Percentiles rank a stretch among this genome's conserved stretches.
Conservation (phyloP, 2,888 invertebrate species). For the Panzeria rudis region DNA sequence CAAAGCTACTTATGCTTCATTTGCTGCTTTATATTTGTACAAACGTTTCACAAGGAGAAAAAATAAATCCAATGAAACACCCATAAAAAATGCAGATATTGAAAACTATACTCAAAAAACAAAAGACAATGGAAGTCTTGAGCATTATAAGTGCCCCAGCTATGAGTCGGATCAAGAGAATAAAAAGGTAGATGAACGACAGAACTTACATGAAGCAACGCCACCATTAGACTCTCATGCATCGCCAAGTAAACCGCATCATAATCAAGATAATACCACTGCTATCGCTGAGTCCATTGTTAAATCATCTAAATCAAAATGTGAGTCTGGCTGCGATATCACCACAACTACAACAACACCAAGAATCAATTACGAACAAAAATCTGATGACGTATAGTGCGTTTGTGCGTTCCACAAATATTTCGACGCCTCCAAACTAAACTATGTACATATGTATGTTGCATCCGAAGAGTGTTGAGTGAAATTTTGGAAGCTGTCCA, state of each 20-base stretch:
- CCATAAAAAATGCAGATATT: neutral
- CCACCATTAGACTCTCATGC: neutral
- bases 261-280: neutral
- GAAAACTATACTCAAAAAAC: constrained; percentile 31
- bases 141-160: constrained; percentile 71
- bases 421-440: neutral
- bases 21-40: constrained; percentile 76
- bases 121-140: constrained; percentile 50
- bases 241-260: neutral
- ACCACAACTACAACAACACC: neutral
- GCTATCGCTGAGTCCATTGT: constrained; percentile 32
- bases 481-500: too few species aligned
- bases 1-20: constrained; percentile 78
- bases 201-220: neutral
- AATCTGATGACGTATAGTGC: constrained; percentile 1
- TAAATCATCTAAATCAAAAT: constrained; percentile 40
- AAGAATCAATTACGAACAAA: neutral
- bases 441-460: neutral
- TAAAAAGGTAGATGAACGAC: neutral
- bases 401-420: neutral
- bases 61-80: neutral
- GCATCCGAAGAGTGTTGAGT: neutral
- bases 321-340: constrained; percentile 26
- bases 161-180: constrained; percentile 27
- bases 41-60: constrained; percentile 71